Evolutionary conservation across 2,888 invertebrate species (phyloP).

Genomic region (Acanthosepion lycidas): DNA sequence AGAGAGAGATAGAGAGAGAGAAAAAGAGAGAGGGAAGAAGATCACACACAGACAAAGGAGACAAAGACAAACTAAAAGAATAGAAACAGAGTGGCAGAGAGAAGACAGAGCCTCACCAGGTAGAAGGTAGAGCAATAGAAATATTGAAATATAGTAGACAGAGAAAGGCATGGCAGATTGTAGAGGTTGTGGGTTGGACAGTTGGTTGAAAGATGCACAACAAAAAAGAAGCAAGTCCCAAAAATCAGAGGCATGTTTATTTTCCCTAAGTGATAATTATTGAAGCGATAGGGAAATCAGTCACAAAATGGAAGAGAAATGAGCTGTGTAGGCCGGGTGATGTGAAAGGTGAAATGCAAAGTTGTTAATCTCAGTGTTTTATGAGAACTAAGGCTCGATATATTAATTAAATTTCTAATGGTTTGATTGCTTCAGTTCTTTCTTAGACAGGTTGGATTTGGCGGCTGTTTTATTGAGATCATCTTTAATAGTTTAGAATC

Average conservation of each 20-base stretch:
- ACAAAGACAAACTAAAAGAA: background rate
- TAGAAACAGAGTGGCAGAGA: background rate
- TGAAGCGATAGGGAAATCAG: background rate
- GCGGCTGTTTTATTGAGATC: background rate
- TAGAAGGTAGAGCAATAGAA: background rate
- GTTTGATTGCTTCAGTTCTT: background rate
- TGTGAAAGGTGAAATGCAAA: background rate
- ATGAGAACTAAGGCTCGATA: background rate
- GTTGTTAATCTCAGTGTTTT: background rate
- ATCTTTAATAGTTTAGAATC: background rate
- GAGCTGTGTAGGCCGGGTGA: background rate
- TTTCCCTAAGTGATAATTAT: background rate
- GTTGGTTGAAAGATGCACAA: no score
- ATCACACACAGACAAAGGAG: background rate
- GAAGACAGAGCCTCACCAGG: background rate
- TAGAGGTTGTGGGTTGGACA: no score
- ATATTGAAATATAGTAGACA: background rate
- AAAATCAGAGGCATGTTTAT: background rate
- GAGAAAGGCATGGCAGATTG: background rate
- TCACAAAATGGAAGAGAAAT: background rate
- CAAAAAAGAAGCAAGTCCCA: background rate
- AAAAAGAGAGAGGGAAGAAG: background rate
- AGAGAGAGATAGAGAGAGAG: background rate
- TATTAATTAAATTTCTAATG: background rate
- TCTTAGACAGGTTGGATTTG: background rate